Conservation (phyloP, 2,113 vertebrate species). For the Tichodroma muraria region DNA sequence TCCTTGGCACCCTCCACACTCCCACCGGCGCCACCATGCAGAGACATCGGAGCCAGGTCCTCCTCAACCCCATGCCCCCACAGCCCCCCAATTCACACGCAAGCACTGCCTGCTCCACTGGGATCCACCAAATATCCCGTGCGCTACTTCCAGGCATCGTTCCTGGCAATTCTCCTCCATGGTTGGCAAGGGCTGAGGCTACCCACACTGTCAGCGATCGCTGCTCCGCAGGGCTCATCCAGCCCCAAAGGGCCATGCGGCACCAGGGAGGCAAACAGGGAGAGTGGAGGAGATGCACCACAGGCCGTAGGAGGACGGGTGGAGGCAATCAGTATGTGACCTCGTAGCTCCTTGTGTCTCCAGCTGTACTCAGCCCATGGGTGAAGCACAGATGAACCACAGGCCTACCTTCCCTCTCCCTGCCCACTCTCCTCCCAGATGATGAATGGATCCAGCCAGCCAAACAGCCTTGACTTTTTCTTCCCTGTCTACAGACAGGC, state of each 20-base stretch:
- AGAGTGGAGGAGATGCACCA: neutral
- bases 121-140: neutral
- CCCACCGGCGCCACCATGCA: neutral
- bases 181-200: neutral
- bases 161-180: neutral
- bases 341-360: neutral
- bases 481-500: neutral
- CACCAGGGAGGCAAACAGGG: neutral
- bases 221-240: neutral
- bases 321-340: neutral
- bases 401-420: neutral
- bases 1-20: conserved; percentile 4
- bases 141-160: neutral
- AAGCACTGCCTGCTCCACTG: neutral
- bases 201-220: fast-evolving
- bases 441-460: neutral
- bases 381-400: neutral
- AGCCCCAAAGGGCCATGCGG: neutral
- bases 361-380: neutral
- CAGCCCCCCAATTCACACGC: fast-evolving
- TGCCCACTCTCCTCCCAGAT: neutral
- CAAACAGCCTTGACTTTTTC: neutral
- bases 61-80: neutral
- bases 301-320: fast-evolving
- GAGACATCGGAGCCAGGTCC: neutral